Evolutionary conservation across 2,888 invertebrate genomes (phyloP), one percentile per base, ranked within the genome.

Genomic region (Mythimna ferrago): DNA sequence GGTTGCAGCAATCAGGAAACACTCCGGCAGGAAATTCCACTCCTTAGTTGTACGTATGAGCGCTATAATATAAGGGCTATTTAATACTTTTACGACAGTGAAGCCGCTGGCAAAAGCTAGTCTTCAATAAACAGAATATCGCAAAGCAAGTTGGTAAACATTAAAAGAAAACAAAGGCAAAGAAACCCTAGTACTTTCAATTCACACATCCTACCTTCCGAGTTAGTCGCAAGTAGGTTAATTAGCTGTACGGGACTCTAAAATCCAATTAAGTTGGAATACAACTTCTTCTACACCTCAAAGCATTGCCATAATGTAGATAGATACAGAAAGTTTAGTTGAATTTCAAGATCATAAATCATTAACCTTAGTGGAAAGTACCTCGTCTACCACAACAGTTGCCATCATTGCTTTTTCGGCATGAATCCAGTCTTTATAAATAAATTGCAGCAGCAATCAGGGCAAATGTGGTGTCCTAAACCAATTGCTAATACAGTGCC

Each of bases 231-330:
- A 72, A 58, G 61, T 76, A 80, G 80, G 76, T 79, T 79, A 81
- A 81, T 79, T 76, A 82, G 76, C 32, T 56, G 58, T 69, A 72
- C 82, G 75, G 75, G 61, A 82, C 67, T 79, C 72, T 62, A 71
- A 82, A 82, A 79, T 82, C 82, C 69, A 82, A 82, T 81, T 79
- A 82, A 66, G 66, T 71, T 10, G 19, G 66, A 60, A 69, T 64
- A 79, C 51, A 68, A 79, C 69, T 79, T 72, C 78, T 74, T 72
- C 65, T 58, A 26, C 70, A 76, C 60, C 70, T 71, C 65, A 54
- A 64, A 72, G 58, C 67, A 35, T 3, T 26, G 26, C 14, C 54
- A 63, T 10, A 35, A 16, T 32, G 26, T 35, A 10, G 10, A 16
- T 2, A 9, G 0, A 0, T 0, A 6, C 58, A 81, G 53, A 81